A percentile compares a stretch with the other conserved stretches of the same genome.
These are phyloP conservation scores for Gorsachius goisagi DNA, from an alignment of 2,113 vertebrate genomes.

Conservation along the genomic window DNA sequence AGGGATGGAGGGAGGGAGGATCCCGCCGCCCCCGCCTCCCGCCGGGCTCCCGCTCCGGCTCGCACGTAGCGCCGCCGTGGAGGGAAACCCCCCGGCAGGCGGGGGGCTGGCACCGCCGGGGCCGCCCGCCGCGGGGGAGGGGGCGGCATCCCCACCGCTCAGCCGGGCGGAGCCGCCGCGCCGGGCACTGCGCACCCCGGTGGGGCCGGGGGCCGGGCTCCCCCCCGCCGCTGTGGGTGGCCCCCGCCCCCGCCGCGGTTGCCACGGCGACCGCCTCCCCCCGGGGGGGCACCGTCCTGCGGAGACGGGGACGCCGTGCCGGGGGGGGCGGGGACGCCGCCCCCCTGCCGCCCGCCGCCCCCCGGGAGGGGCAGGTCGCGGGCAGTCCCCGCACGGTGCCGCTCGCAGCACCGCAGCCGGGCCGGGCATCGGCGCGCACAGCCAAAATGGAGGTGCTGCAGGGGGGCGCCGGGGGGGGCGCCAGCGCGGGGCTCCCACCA, in stretches of 20 bases:
- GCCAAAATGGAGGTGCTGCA: conserved; percentile 29
- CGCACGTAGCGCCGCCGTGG: conserved; percentile 3
- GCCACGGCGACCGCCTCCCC: conserved; percentile 59
- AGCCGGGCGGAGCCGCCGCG: neutral
- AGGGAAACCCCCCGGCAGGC: conserved; percentile 27
- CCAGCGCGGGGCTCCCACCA: neutral
- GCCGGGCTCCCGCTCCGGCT: neutral
- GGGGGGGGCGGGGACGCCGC: conserved; percentile 43
- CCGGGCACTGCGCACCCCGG: neutral
- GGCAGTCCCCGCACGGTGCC: neutral
- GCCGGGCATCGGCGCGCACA: neutral
- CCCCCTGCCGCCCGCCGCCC: neutral
- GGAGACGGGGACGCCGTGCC: neutral
- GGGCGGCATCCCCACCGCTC: neutral
- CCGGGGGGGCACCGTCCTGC: conserved; percentile 49
- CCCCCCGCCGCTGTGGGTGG: neutral
- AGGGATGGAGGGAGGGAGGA: neutral
- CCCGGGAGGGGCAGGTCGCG: neutral
- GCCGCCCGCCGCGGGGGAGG: neutral
- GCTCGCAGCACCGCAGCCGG: neutral
- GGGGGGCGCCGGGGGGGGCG: neutral
- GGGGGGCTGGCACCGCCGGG: neutral
- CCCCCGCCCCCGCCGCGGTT: neutral
- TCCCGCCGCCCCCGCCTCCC: neutral
- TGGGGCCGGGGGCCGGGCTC: neutral